Evolutionary conservation across 2,797 vertebrate genomes (phyloP).

Genomic region (Silurus lanzhouensis): DNA sequence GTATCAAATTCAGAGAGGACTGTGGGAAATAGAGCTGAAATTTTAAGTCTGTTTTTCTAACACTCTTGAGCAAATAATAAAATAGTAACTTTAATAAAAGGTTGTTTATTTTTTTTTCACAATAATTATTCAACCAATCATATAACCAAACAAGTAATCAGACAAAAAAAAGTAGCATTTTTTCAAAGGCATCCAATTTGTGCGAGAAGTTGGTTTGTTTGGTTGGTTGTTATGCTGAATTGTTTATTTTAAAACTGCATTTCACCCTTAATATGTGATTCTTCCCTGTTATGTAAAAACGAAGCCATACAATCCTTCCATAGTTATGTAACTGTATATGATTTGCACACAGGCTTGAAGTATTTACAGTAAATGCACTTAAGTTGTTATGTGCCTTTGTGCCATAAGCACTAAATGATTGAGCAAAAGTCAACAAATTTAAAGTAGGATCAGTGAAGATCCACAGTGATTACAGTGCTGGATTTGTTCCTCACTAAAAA

Average conservation of each 20-base stretch:
- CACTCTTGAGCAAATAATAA: neutral
- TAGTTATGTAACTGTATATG: neutral
- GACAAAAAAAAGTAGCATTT: neutral
- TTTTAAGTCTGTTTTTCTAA: neutral
- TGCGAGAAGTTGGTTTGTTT: too few species aligned
- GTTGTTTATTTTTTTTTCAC: neutral
- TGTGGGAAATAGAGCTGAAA: neutral
- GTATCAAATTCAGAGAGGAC: neutral
- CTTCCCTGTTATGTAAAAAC: neutral
- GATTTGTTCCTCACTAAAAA: too few species aligned
- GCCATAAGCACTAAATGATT: neutral
- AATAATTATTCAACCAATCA: neutral
- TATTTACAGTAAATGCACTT: neutral
- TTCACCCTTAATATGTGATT: neutral
- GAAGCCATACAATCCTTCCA: neutral
- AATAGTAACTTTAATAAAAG: too few species aligned
- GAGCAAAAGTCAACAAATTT: neutral
- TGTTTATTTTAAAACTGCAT: neutral
- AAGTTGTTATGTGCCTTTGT: neutral
- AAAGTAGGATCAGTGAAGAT: slow-evolving; percentile 1
- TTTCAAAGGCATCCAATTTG: too few species aligned
- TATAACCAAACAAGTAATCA: neutral
- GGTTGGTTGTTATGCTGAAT: neutral
- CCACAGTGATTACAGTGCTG: neutral
- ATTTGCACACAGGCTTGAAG: neutral